These are phyloP conservation scores for Rhagoletis pomonella DNA, from an alignment of 1,140 invertebrate genomes.

Conservation along the genomic window DNA sequence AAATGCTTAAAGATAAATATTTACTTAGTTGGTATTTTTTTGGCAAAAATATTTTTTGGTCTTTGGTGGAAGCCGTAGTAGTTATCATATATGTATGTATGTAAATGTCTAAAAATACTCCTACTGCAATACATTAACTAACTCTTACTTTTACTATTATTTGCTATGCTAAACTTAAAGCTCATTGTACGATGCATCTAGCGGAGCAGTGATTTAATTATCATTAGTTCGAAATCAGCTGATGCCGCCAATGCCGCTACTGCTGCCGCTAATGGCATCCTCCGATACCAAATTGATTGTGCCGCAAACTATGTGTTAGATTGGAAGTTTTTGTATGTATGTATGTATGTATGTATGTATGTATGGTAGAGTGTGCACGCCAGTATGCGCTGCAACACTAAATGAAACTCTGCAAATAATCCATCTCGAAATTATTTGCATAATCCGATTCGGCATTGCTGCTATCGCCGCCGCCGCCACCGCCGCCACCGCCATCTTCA, in stretches of 20 bases:
- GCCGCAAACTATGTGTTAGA: background rate
- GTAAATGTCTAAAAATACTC: background rate
- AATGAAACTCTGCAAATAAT: conserved; percentile 70
- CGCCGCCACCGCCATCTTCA: background rate
- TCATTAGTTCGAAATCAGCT: background rate
- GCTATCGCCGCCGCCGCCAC: background rate
- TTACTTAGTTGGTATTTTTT: too few relatives aligned
- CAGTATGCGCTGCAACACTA: background rate
- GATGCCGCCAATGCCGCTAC: background rate
- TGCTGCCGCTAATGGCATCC: background rate
- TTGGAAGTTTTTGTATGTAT: too few relatives aligned
- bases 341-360: background rate
- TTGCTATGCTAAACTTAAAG: conserved; percentile 17
- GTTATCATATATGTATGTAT: background rate
- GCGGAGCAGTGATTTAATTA: background rate
- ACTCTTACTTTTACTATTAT: background rate
- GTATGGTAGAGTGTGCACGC: background rate
- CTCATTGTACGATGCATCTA: background rate
- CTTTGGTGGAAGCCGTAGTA: background rate
- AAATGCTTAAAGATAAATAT: background rate
- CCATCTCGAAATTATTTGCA: conserved; percentile 67
- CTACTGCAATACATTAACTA: background rate
- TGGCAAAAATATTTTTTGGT: background rate
- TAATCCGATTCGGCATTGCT: conserved; percentile 59
- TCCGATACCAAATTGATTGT: background rate